Evolutionary conservation across 1,140 invertebrate species (phyloP), one percentile per base, ranked within the genome.

Genomic region (Dendroctonus ponderosae): DNA sequence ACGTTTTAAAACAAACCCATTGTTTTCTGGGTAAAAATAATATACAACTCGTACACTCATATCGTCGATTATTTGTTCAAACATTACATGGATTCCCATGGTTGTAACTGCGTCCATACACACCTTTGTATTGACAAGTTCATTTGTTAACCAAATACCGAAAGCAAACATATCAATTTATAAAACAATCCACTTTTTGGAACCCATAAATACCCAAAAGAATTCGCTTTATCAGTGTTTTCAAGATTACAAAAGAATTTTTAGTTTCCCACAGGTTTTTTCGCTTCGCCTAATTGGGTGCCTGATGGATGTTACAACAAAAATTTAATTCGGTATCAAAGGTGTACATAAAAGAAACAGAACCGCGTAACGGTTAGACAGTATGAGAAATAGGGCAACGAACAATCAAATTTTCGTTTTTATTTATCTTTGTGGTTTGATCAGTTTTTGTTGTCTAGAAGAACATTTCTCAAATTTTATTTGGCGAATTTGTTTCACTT

Each of bases 61-160:
- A 46, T 54, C 61, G 41, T 44, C 41, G 42, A 53, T 63, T 54
- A 43, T 63, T 43, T 63, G 50, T 63, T 63, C 42, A 63, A 63
- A 63, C 51, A 63, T 63, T 63, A 63, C 61, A 54, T 63, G 51
- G 51, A 63, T 63, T 63, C 61, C 50, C 61, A 63, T 63, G 61
- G 61, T 54, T 63, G 50, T 63, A 63, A 63, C 61, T 54, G 54
- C 12, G 61, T 44, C 50, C 61, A 44, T 43, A 63, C 61, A 63
- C 61, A 63, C 61, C 61, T 63, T 63, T 63, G 61, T 63, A 63
- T 63, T 46, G 61, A 54, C 61, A 63, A 63, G 61, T 63, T 62
- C 60, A 62, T 62, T 63, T 63, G 61, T 63, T 63, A 63, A 63
- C 61, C 61, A 63, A 63, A 63, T 63, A 63, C 61, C 7, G 41